Evolutionary conservation across 2,113 vertebrate species (phyloP).

Genomic region (Forbesichthys papilliferus): DNA sequence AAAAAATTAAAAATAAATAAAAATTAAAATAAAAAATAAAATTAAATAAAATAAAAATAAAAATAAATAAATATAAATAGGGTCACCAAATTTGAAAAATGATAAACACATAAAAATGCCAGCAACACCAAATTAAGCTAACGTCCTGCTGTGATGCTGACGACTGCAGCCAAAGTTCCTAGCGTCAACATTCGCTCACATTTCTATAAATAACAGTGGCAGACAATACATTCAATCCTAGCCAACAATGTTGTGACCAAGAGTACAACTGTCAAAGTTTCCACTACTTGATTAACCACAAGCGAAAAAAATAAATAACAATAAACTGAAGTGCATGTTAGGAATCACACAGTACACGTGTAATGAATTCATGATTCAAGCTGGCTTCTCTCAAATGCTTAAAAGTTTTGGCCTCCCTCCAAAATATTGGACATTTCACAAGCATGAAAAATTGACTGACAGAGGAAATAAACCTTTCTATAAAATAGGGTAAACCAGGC

Average conservation of each 20-base stretch:
- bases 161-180: conserved; percentile 14
- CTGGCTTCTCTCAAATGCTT: not conserved
- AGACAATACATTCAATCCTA: conserved; percentile 15
- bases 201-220: conserved; percentile 32
- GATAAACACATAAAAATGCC: not conserved
- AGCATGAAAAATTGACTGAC: not conserved
- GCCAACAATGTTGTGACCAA: conserved; percentile 23
- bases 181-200: conserved; percentile 38
- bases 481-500: not conserved
- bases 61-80: not conserved
- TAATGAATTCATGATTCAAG: conserved; percentile 14
- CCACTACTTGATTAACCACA: conserved; percentile 17
- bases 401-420: not conserved
- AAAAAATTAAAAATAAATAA: no score
- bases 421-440: not conserved
- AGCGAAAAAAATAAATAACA: conserved; percentile 28
- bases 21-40: no score
- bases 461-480: not conserved
- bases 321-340: conserved; percentile 15
- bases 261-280: conserved; percentile 22
- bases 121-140: not conserved
- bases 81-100: not conserved
- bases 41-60: not conserved
- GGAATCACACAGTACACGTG: conserved; percentile 7
- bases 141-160: conserved; percentile 10